These are phyloP conservation scores for Tenrec ecaudatus DNA, from an alignment of 2,113 vertebrate species.

Conservation along the genomic window DNA sequence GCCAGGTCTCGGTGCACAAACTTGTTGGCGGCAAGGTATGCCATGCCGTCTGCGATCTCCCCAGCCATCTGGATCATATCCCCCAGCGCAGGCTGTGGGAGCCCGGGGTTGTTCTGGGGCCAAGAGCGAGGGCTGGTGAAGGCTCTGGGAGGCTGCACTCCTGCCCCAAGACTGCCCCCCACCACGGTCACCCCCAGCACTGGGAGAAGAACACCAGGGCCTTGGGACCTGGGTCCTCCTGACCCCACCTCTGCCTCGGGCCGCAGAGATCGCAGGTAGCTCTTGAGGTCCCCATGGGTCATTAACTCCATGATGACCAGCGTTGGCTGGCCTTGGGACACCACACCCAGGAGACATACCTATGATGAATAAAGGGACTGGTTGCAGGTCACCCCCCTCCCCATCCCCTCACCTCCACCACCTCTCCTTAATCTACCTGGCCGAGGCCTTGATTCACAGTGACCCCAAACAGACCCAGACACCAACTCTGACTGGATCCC, in stretches of 20 bases:
- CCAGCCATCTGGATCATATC: slow-evolving; percentile 92
- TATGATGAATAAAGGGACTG: slow-evolving; percentile 63
- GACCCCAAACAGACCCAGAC: slow-evolving; percentile 16
- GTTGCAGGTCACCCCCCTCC: not conserved
- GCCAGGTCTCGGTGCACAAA: slow-evolving; percentile 91
- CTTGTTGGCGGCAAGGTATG: slow-evolving; percentile 90
- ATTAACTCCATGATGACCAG: slow-evolving; percentile 93
- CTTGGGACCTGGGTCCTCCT: not conserved
- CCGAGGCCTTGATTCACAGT: not conserved
- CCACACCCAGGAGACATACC: slow-evolving; percentile 89
- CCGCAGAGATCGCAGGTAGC: slow-evolving; percentile 88
- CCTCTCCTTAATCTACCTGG: not conserved
- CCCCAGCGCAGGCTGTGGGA: slow-evolving; percentile 79
- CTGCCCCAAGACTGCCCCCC: too few species aligned
- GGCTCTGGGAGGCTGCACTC: not conserved
- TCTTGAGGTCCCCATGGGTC: slow-evolving; percentile 90
- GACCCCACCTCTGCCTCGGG: slow-evolving; percentile 86
- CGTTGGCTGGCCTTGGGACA: slow-evolving; percentile 90
- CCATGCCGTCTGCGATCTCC: slow-evolving; percentile 91
- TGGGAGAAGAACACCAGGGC: not conserved
- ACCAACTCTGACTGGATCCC: not conserved
- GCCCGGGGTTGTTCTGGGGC: slow-evolving; percentile 86
- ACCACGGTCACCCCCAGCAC: not conserved
- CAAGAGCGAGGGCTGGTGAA: not conserved
- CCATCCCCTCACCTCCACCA: too few species aligned